These are phyloP conservation scores for Epinotia nisella DNA, from an alignment of 2,888 invertebrate species.

Conservation along the genomic window DNA sequence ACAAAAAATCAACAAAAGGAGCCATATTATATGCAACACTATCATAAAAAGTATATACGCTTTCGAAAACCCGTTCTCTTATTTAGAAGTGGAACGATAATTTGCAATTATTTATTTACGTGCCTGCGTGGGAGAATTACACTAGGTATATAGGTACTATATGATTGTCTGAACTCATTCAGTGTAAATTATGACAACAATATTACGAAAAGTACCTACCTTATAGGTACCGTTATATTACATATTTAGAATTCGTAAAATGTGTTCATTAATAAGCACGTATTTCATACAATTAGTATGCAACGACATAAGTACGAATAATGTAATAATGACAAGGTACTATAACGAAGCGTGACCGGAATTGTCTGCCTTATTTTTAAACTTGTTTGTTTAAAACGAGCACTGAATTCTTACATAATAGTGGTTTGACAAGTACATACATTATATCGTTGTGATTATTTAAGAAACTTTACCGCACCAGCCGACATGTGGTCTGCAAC, in stretches of 20 bases:
- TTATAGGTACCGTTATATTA: too few species aligned
- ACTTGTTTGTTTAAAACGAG: conserved; percentile 27
- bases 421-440: conserved; percentile 19
- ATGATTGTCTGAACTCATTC: not conserved
- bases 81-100: not conserved
- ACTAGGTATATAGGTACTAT: not conserved
- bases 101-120: not conserved
- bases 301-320: not conserved
- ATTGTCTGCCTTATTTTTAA: conserved; percentile 19
- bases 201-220: not conserved
- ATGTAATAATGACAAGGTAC: not conserved
- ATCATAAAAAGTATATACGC: too few species aligned
- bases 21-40: too few species aligned
- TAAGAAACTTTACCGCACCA: conserved; percentile 1
- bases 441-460: conserved; percentile 17
- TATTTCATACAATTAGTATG: not conserved
- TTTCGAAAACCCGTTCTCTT: too few species aligned
- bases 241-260: too few species aligned
- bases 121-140: not conserved
- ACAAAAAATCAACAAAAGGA: too few species aligned
- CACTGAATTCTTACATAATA: conserved; percentile 36
- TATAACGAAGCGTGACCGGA: conserved; percentile 1
- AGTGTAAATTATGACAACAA: not conserved
- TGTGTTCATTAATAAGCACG: not conserved
- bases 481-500: not conserved